These are phyloP conservation scores for Sebastes minor DNA, from an alignment of 2,797 vertebrate genomes.

Conservation along the genomic window DNA sequence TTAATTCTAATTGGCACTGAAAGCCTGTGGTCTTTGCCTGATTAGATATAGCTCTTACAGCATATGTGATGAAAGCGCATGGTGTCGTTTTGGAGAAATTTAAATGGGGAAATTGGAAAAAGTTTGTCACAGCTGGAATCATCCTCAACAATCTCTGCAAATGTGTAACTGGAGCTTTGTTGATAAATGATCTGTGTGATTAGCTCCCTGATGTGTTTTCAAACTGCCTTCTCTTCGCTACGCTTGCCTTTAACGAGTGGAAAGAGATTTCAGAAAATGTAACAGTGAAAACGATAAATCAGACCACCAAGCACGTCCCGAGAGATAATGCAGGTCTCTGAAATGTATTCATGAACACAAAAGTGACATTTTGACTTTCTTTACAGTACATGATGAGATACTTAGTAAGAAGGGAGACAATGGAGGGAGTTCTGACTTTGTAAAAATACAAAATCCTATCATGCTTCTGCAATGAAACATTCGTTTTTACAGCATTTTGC, in stretches of 20 bases:
- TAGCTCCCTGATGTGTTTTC: conserved; percentile 15
- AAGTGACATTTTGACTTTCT: neutral
- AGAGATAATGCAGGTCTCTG: neutral
- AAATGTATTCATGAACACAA: neutral
- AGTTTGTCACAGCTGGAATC: conserved; percentile 28
- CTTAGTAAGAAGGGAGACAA: neutral
- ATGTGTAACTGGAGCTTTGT: conserved; percentile 7
- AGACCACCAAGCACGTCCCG: neutral
- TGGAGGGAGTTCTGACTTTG: neutral
- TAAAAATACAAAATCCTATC: neutral
- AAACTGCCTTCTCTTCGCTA: neutral
- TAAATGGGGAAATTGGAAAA: conserved; percentile 12
- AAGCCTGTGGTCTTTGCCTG: conserved; percentile 11
- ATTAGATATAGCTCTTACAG: conserved; percentile 27
- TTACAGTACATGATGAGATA: neutral
- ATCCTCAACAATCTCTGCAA: neutral
- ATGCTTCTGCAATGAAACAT: neutral
- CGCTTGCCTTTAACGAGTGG: neutral
- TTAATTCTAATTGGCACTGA: conserved; percentile 11
- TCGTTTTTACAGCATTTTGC: neutral
- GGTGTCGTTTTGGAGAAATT: neutral
- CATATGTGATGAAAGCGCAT: neutral
- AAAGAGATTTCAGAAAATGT: neutral
- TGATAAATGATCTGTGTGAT: conserved; percentile 31
- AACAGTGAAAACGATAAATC: neutral